These are phyloP conservation scores for Platysternon megacephalum DNA, from an alignment of 2,113 vertebrate species.

Conservation along the genomic window DNA sequence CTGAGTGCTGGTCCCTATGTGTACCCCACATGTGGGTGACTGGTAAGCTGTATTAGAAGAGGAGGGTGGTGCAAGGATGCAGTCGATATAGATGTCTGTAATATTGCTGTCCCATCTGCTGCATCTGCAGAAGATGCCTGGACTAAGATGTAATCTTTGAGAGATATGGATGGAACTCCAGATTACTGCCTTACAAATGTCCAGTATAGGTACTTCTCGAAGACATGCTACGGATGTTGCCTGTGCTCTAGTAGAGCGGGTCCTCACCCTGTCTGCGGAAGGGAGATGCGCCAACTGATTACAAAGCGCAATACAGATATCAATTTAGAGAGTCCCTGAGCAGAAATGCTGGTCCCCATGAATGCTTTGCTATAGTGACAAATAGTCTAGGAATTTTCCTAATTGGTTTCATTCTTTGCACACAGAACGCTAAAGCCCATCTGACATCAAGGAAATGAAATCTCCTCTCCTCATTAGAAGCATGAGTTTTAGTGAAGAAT, in stretches of 20 bases:
- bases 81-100: background rate
- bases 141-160: background rate
- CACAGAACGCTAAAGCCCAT: too few species aligned
- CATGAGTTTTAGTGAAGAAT: too few species aligned
- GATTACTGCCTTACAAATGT: too few species aligned
- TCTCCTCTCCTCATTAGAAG: too few species aligned
- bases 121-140: background rate
- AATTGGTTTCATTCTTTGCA: too few species aligned
- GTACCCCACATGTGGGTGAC: background rate
- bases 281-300: background rate
- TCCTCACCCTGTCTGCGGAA: background rate
- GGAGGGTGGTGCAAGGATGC: background rate
- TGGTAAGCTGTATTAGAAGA: background rate
- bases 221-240: background rate
- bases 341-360: too few species aligned
- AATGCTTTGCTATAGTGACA: too few species aligned
- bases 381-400: too few species aligned
- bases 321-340: too few species aligned
- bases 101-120: background rate
- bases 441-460: too few species aligned
- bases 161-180: background rate
- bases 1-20: background rate
- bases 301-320: background rate
- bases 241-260: background rate
- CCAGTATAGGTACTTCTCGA: too few species aligned